Base-by-base conservation (phyloP, 1,140 invertebrate species). In the Thaumatotibia leucotreta region DNA sequence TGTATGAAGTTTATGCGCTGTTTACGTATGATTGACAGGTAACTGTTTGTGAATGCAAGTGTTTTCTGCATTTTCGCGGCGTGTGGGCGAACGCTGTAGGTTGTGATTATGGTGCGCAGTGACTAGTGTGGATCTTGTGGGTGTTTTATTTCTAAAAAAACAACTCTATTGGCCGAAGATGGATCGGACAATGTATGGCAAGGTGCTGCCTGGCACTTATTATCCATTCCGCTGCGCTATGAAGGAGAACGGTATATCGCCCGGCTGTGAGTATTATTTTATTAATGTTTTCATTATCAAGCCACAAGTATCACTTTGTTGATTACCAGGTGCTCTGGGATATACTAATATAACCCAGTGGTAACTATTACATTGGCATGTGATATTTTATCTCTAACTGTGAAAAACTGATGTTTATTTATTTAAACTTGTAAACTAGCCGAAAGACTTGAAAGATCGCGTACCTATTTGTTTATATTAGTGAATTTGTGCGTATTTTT, bases 171-270 rank as follows among this genome's bases (percentile, higher is more conserved):
- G 79, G 85, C 71, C 70, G 75, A 84, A 81, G 66, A 96, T 97
- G 95, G 96, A 97, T 93, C 92, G 95, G 81, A 95, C 95, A 80
- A 96, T 96, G 95, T 97, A 97, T 82, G 95, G 95, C 66, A 96
- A 96, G 90, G 92, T 96, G 69, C 93, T 94, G 77, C 95, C 95
- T 10, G 95, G 95, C 69, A 95, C 94, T 77, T 94, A 96, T 85
- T 95, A 96, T 77, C 96, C 96, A 22, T 97, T 96, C 84, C 93
- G 95, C 83, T 95, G 95, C 81, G 95, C 95, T 1, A 92, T 95
- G 74, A 95, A 91, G 76, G 92, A 95, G 86, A 95, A 96, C 84
- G 95, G 95, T 75, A 95, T 95, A 69, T 94, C 94, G 73, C 96
- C 96, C 71, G 96, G 95, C 92, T 97, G 96, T 97, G 93, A 96